phyloP scores from a whole-genome alignment of 1,140 invertebrate species.

The Drosophila kepulauana region DNA sequence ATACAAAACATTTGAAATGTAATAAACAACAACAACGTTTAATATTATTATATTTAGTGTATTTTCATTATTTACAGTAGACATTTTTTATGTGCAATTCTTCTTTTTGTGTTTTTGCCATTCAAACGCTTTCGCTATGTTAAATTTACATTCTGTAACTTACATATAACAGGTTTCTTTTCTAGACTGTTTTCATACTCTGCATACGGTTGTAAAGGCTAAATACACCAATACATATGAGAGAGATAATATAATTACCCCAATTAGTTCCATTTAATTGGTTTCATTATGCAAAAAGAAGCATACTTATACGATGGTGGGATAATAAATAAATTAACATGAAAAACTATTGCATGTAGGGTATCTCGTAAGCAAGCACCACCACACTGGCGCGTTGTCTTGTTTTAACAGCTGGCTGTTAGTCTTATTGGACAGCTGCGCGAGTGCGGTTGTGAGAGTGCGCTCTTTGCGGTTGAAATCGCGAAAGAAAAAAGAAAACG shows the following conservation, averaged over 20 bases:
- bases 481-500: constrained; percentile 31
- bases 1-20: too few species aligned
- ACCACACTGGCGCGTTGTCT: neutral
- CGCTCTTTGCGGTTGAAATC: constrained; percentile 21
- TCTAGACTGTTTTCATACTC: constrained; percentile 2
- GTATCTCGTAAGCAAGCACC: constrained; percentile 16
- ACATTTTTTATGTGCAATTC: neutral
- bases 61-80: too few species aligned
- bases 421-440: constrained; percentile 53
- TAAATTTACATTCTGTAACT: neutral
- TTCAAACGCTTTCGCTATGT: neutral
- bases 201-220: neutral
- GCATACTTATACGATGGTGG: neutral
- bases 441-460: constrained; percentile 44
- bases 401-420: constrained; percentile 49
- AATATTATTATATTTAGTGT: too few species aligned
- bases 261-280: neutral
- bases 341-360: neutral
- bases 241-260: neutral
- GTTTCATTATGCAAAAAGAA: neutral
- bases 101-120: constrained; percentile 12
- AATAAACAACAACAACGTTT: too few species aligned
- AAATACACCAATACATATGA: neutral
- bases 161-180: neutral
- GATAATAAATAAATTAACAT: neutral